phyloP scores from a whole-genome alignment of 2,797 vertebrate species.

The Crax fasciolata region DNA sequence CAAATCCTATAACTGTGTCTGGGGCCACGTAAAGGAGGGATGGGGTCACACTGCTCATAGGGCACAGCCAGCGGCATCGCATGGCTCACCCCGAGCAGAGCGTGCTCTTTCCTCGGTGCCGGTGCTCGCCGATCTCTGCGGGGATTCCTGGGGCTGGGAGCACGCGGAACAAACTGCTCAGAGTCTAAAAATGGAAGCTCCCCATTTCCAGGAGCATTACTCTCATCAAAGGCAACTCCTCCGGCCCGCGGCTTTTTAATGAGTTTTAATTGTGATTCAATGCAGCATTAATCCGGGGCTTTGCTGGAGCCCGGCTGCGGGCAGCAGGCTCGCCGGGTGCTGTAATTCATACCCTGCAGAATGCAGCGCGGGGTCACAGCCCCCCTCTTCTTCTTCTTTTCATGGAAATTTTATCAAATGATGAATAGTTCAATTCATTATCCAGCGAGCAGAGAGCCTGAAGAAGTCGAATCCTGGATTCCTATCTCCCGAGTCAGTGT shows the following conservation, averaged over 20 bases:
- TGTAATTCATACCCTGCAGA: background rate
- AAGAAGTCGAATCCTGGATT: conserved; percentile 22
- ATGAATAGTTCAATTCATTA: conserved; percentile 65
- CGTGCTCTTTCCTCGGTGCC: background rate
- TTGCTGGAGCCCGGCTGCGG: background rate
- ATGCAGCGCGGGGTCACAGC: background rate
- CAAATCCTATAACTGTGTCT: fast-evolving
- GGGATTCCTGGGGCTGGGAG: background rate
- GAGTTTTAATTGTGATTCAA: conserved; percentile 50
- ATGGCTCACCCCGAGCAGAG: background rate
- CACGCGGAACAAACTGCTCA: fast-evolving
- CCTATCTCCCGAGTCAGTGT: conserved; percentile 46
- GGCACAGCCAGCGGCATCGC: background rate
- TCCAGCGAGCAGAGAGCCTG: background rate
- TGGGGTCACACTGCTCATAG: background rate
- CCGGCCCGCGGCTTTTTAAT: background rate
- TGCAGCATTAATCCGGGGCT: conserved; percentile 20
- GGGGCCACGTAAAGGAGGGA: background rate
- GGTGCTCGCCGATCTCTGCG: background rate
- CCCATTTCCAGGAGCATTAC: fast-evolving
- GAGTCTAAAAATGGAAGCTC: background rate
- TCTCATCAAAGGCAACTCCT: background rate
- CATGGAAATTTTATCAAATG: conserved; percentile 51
- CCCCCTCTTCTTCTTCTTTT: background rate
- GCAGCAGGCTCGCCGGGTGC: background rate